phyloP scores from a whole-genome alignment of 2,797 vertebrate species.

The Alectoris magna region DNA sequence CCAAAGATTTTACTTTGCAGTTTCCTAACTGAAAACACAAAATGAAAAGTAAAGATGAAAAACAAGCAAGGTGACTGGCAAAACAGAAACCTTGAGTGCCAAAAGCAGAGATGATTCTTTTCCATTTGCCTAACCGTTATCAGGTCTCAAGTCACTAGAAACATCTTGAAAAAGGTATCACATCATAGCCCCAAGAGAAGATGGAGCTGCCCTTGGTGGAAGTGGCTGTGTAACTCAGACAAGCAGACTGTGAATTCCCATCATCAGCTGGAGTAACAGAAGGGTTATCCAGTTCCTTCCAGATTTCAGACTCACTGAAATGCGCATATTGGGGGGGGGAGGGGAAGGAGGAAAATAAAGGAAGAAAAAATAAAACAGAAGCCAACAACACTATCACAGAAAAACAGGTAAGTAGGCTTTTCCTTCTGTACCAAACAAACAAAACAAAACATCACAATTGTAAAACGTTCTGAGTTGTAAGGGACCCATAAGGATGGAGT shows the following conservation, averaged over 20 bases:
- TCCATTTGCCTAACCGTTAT: background rate
- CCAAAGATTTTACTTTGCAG: background rate
- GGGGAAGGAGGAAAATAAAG: too few species aligned
- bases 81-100: background rate
- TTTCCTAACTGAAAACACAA: background rate
- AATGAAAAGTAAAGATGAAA: background rate
- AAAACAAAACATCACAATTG: too few species aligned
- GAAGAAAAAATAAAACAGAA: background rate
- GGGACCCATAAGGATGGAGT: too few species aligned
- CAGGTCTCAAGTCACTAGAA: background rate
- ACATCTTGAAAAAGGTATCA: conserved; percentile 67
- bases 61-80: background rate
- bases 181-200: conserved; percentile 96
- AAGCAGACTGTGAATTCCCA: conserved; percentile 82
- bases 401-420: background rate
- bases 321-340: background rate
- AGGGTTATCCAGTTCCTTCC: conserved; percentile 66
- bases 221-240: conserved; percentile 86
- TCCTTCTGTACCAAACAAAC: too few species aligned
- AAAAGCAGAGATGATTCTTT: background rate
- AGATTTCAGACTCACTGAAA: conserved; percentile 73
- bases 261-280: conserved; percentile 83
- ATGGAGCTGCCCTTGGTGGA: conserved; percentile 94
- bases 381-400: background rate
- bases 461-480: too few species aligned